Evolutionary conservation across 1,140 invertebrate species (phyloP), one percentile per base, ranked within the genome.

Genomic region (Lethocerus indicus): DNA sequence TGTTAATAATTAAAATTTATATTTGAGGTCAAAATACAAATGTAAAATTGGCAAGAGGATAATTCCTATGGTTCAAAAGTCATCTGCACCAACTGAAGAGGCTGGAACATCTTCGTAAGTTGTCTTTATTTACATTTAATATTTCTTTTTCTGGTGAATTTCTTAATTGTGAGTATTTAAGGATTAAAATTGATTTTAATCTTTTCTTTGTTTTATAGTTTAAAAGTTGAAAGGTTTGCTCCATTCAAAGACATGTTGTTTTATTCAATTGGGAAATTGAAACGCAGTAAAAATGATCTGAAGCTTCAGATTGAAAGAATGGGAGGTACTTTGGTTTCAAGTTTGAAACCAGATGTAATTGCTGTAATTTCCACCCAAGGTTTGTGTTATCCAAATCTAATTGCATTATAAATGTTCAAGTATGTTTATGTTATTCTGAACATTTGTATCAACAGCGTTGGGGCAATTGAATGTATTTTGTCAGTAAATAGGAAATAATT

Each of bases 161-260:
- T n/a, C n/a, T n/a, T n/a, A n/a, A 45, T 26, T 4, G 7, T 46
- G 23, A 4, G 14, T 42, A 3, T 13, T 21, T 21, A 20, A 42
- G 2, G 1, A 43, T 9, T 43, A 43, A n/a, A n/a, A 20, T 5
- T 24, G 7, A 24, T 4, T 2, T 43, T 43, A 5, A 43, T 5
- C 23, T 3, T 32, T 48, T 48, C 13, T 6, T 32, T 24, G 5
- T 27, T 14, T 44, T 44, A 13, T 40, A 39, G 47, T 37, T 24
- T 37, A 16, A 50, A 50, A 32, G 52, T 57, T 47, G 54, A 49
- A 5, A 52, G 57, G 14, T 43, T 48, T 45, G 73, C 74, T 26
- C 78, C 88, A 7, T 63, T 94, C 24, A 79, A 81, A 57, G 76
- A 85, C 53, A 75, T 92, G 63, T 75, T 80, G 58, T 87, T 93